Evolutionary conservation across 2,797 vertebrate species (phyloP).

Genomic region (Strix occidentalis): DNA sequence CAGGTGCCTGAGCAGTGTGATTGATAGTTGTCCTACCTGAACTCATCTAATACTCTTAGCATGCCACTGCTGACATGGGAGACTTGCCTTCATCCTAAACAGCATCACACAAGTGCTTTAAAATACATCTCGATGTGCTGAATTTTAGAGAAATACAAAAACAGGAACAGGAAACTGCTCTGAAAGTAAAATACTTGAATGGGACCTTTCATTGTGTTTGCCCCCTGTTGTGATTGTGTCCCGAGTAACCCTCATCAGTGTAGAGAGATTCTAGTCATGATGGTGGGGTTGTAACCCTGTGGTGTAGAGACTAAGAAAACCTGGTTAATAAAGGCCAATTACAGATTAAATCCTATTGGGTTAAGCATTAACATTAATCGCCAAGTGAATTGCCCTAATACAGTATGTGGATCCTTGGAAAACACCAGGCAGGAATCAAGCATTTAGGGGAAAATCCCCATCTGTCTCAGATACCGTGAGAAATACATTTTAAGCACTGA

Average conservation of each 20-base stretch:
- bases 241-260: not conserved
- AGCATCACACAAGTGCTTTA: not conserved
- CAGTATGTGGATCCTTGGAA: not conserved
- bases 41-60: not conserved
- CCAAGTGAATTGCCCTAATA: not conserved
- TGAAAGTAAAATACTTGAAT: not conserved
- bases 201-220: not conserved
- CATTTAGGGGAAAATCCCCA: not conserved
- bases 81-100: not conserved
- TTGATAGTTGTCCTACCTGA: not conserved
- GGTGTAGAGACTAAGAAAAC: not conserved
- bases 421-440: not conserved
- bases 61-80: not conserved
- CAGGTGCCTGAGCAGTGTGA: not conserved
- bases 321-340: constrained; percentile 3
- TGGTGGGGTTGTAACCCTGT: not conserved
- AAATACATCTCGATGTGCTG: not conserved
- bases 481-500: not conserved
- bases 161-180: not conserved
- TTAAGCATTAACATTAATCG: not conserved
- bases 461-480: not conserved
- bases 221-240: not conserved
- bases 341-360: not conserved
- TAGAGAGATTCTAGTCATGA: not conserved
- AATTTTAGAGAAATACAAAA: not conserved